Conservation (phyloP, 2,113 vertebrate species). For the Psettodes erumei region DNA sequence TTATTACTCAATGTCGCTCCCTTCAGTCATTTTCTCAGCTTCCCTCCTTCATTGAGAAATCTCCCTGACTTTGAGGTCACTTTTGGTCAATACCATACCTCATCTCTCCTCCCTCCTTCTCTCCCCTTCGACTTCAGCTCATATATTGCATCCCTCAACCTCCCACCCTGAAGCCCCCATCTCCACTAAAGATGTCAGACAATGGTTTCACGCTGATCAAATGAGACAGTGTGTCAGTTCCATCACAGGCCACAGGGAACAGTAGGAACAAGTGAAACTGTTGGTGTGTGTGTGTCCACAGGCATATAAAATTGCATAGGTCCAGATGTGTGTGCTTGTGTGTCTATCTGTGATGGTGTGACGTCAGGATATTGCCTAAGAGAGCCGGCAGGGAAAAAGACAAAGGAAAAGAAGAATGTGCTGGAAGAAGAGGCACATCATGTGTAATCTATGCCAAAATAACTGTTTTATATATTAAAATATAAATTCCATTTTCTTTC, state of each 20-base stretch:
- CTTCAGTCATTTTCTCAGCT: conserved; percentile 33
- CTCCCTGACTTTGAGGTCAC: conserved; percentile 48
- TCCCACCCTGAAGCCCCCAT: conserved; percentile 49
- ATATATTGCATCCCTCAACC: conserved; percentile 56
- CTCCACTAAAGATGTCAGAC: conserved; percentile 66
- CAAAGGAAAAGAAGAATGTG: conserved; percentile 6
- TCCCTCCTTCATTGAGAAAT: conserved; percentile 59
- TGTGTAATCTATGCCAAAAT: conserved; percentile 24
- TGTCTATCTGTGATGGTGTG: conserved; percentile 36
- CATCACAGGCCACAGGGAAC: conserved; percentile 67
- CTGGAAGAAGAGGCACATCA: conserved; percentile 24
- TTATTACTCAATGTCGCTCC: conserved; percentile 42
- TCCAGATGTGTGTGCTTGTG: conserved; percentile 44
- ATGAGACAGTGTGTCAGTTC: conserved; percentile 71
- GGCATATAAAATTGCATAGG: conserved; percentile 37
- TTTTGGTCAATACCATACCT: conserved; percentile 44
- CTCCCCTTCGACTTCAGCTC: conserved; percentile 44
- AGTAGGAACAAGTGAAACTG: conserved; percentile 60
- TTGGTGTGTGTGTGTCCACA: conserved; percentile 11
- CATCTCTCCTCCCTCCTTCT: background rate
- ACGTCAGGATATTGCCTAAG: conserved; percentile 46
- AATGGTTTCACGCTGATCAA: conserved; percentile 65
- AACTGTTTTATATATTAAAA: no score
- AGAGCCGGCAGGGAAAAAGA: conserved; percentile 18
- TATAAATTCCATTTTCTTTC: background rate